Evolutionary conservation across 2,113 vertebrate species (phyloP).

Genomic region (Thomomys bottae): DNA sequence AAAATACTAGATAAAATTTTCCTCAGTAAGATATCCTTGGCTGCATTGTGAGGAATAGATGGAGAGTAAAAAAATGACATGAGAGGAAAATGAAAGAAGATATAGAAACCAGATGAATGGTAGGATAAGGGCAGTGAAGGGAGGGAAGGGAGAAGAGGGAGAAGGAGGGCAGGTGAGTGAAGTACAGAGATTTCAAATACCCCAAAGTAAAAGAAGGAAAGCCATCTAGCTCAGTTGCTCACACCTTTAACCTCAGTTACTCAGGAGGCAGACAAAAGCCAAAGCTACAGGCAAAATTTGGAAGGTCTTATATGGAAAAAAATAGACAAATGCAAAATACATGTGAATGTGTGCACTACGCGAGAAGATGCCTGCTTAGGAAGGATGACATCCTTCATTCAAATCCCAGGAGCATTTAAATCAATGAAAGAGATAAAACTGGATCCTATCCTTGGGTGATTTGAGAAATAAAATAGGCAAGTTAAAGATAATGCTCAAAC

Average conservation of each 20-base stretch:
- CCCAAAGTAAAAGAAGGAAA: background rate
- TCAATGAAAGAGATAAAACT: too few relatives aligned
- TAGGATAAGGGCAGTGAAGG: background rate
- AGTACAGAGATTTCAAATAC: background rate
- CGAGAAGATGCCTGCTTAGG: too few relatives aligned
- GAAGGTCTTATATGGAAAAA: too few relatives aligned
- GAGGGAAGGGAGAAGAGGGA: rapidly evolving
- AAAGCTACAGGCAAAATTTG: background rate
- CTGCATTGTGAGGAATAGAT: background rate
- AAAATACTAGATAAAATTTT: background rate
- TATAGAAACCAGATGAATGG: background rate
- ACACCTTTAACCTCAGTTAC: too few relatives aligned
- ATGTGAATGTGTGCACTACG: too few relatives aligned
- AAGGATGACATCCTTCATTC: too few relatives aligned
- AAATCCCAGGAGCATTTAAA: too few relatives aligned
- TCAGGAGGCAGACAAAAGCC: background rate
- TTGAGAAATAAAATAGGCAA: background rate
- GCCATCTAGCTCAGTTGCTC: too few relatives aligned
- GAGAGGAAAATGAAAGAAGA: background rate
- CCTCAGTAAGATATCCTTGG: background rate
- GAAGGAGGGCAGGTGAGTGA: background rate
- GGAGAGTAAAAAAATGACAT: background rate
- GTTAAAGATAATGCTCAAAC: background rate
- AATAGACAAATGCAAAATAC: too few relatives aligned
- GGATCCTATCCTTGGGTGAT: background rate